Evolutionary conservation across 2,113 vertebrate species (phyloP), one percentile per base, ranked within the genome.

Genomic region (Bambusicola thoracicus): DNA sequence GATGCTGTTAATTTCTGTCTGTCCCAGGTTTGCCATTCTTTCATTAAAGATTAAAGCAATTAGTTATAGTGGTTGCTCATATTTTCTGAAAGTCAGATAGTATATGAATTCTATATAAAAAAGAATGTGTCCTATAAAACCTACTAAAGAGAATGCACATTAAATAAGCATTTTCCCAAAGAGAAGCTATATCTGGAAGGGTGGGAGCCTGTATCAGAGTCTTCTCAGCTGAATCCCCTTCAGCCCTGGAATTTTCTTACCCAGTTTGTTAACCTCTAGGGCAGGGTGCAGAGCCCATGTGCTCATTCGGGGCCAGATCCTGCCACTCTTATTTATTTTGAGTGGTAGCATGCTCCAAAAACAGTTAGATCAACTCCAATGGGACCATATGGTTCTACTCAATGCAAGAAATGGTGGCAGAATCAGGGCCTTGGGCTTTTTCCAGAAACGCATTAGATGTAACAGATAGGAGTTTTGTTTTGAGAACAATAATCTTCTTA

Each of bases 321-420:
- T 96, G 94, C 95, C 96, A 95, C 73, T 93, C 87, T 87, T 95
- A 93, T 73, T 97, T 96, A 96, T 81, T 85, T 92, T 96, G 93
- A 96, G 92, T 94, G 73, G 89, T 94, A 94, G 92, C 93, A 94
- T 76, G 75, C 89, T 95, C 93, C 89, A 90, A 63, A 78, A 65
- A 89, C 85, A 95, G 91, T 95, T 88, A 92, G 76, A 95, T 84
- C 92, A 94, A 2, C 87, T 89, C 95, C 82, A 89, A 49, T 75
- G 81, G 86, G 94, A 93, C 95, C 90, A 95, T 94, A 95, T 96
- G 95, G 78, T 90, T 96, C 93, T 95, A 94, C 68, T 96, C 92
- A 92, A 12, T 73, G 67, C 77, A 72, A 83, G 65, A 53, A 79
- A 90, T 0, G 2, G 76, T 88, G 83, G 92, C 96, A 96, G 90